A percentile compares a stretch with the other conserved stretches of the same genome.
phyloP scores from a whole-genome alignment of 2,888 invertebrate genomes.

The Dasypolia templi region DNA sequence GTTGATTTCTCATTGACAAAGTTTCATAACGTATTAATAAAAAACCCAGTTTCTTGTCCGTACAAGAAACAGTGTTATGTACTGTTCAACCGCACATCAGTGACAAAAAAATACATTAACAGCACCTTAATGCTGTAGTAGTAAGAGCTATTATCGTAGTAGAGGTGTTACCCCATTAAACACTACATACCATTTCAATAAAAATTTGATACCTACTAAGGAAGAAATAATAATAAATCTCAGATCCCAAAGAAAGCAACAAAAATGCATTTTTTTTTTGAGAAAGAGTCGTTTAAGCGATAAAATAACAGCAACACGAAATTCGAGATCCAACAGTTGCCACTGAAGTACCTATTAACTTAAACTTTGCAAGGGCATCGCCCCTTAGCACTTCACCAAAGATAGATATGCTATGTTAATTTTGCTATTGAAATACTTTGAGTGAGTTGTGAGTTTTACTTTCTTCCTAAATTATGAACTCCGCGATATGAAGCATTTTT shows the following conservation, averaged over 20 bases:
- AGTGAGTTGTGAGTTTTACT: no score
- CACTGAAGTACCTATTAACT: conserved; percentile 39
- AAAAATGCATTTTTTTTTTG: background rate
- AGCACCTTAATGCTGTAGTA: background rate
- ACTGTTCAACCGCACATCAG: background rate
- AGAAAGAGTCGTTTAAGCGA: background rate
- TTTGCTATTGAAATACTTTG: no score
- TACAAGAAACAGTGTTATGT: no score
- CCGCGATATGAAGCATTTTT: no score
- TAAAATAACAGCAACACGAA: conserved; percentile 25
- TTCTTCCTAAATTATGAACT: background rate
- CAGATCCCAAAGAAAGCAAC: background rate
- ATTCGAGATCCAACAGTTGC: conserved; percentile 21
- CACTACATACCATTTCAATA: background rate
- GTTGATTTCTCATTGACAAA: background rate
- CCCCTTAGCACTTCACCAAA: conserved; percentile 5
- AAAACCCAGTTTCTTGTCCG: background rate
- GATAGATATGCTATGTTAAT: background rate
- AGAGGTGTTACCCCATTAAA: background rate
- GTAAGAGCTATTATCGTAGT: background rate
- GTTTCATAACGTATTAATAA: background rate
- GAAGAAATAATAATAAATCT: conserved; percentile 4
- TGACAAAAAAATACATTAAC: background rate
- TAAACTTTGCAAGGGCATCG: conserved; percentile 11
- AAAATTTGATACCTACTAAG: background rate